Evolutionary conservation across 2,797 vertebrate genomes (phyloP).

Genomic region (Rhyacichthys aspro): DNA sequence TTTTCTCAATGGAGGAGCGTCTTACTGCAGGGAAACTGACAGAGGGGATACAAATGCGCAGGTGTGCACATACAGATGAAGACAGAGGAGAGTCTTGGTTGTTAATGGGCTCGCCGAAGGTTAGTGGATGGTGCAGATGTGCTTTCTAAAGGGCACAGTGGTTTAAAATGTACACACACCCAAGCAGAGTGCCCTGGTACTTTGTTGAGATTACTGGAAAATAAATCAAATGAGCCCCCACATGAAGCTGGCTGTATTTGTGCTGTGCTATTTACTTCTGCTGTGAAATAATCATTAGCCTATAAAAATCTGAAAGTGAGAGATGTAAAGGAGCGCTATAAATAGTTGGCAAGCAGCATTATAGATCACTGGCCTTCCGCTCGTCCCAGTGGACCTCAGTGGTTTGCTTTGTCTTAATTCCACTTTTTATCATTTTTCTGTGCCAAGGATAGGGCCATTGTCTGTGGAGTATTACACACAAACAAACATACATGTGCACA

Average conservation of each 20-base stretch:
- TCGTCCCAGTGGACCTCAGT: slow-evolving; percentile 57
- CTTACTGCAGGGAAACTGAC: slow-evolving; percentile 29
- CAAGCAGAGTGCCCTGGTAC: slow-evolving; percentile 38
- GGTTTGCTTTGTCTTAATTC: slow-evolving; percentile 58
- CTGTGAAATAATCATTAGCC: slow-evolving; percentile 79
- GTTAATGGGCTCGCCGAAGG: slow-evolving; percentile 44
- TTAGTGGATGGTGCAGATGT: slow-evolving; percentile 37
- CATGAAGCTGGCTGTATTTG: slow-evolving; percentile 66
- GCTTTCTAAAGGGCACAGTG: slow-evolving; percentile 27
- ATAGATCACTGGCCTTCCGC: slow-evolving; percentile 66
- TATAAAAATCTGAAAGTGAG: slow-evolving; percentile 78
- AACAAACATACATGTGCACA: neutral
- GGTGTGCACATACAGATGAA: slow-evolving; percentile 46
- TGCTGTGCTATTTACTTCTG: slow-evolving; percentile 77
- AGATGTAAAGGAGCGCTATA: slow-evolving; percentile 77
- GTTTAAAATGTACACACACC: slow-evolving; percentile 31
- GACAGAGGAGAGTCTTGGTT: slow-evolving; percentile 29
- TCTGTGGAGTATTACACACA: slow-evolving; percentile 28
- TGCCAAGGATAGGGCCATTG: slow-evolving; percentile 36
- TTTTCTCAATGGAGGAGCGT: slow-evolving; percentile 55
- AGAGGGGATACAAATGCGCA: slow-evolving; percentile 45
- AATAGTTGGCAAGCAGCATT: slow-evolving; percentile 70
- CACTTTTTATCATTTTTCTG: slow-evolving; percentile 41
- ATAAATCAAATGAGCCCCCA: slow-evolving; percentile 78
- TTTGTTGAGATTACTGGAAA: slow-evolving; percentile 50